Conservation (phyloP, 2,888 invertebrate species). For the Lycocerus yunnanus region DNA sequence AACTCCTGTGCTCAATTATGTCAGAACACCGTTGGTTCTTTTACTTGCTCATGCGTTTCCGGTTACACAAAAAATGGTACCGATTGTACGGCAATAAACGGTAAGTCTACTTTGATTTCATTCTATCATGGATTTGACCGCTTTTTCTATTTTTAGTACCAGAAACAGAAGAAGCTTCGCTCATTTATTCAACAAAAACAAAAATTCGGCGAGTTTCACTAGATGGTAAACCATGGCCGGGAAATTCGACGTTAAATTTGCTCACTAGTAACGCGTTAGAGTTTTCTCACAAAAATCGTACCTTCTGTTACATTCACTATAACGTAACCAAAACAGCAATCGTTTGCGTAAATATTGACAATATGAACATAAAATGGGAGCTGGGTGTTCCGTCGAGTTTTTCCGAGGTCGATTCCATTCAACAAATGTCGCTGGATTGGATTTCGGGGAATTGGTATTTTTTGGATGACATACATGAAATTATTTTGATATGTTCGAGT, state of each 20-base stretch:
- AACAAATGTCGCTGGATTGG: slow-evolving; percentile 83
- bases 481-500: slow-evolving; percentile 72
- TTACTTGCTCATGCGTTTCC: slow-evolving; percentile 71
- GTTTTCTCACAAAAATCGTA: slow-evolving; percentile 69
- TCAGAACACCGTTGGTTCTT: slow-evolving; percentile 69
- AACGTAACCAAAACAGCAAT: slow-evolving; percentile 60
- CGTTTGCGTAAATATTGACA: slow-evolving; percentile 69
- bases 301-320: slow-evolving; percentile 75
- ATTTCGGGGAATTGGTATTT: slow-evolving; percentile 79
- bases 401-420: slow-evolving; percentile 68
- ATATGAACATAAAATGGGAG: slow-evolving; percentile 64
- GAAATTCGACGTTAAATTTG: slow-evolving; percentile 52
- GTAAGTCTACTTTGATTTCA: slow-evolving; percentile 56
- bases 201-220: slow-evolving; percentile 67
- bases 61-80: slow-evolving; percentile 69
- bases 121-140: neutral
- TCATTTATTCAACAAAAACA: slow-evolving; percentile 70
- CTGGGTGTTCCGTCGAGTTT: slow-evolving; percentile 66
- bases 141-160: slow-evolving; percentile 63
- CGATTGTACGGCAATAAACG: slow-evolving; percentile 71
- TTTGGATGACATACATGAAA: slow-evolving; percentile 39
- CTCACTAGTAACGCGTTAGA: slow-evolving; percentile 62
- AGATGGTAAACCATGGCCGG: slow-evolving; percentile 58
- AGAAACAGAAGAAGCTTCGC: slow-evolving; percentile 62
- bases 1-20: slow-evolving; percentile 77